Percentiles rank a stretch among this genome's conserved stretches.
These are phyloP conservation scores for Trichopoda pennipes DNA, from an alignment of 2,888 invertebrate species.

Conservation along the genomic window DNA sequence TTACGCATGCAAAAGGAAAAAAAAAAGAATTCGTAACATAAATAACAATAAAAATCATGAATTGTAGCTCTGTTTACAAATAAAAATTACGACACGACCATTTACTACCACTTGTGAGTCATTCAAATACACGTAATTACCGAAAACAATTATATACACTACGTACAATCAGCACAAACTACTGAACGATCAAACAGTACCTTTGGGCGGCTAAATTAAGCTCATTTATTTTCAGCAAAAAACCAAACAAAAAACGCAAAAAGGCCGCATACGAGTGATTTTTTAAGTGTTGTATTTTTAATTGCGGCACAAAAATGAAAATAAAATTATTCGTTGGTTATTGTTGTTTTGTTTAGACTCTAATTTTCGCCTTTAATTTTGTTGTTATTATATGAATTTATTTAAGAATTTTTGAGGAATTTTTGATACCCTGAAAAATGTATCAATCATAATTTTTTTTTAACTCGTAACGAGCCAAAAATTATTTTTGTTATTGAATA, in stretches of 20 bases:
- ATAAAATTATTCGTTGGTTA: too few species aligned
- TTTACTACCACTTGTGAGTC: slow-evolving; percentile 24
- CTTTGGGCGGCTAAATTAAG: slow-evolving; percentile 31
- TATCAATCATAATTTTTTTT: too few species aligned
- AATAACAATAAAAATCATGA: slow-evolving; percentile 2
- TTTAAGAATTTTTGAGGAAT: too few species aligned
- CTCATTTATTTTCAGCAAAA: not conserved
- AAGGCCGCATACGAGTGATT: not conserved
- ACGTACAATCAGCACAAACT: not conserved
- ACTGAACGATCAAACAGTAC: not conserved
- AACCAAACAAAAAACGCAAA: not conserved
- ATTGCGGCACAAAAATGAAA: not conserved
- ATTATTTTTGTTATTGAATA: too few species aligned
- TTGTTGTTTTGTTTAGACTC: too few species aligned
- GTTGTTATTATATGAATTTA: too few species aligned
- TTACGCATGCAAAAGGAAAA: not conserved
- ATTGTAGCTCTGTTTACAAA: slow-evolving; percentile 9
- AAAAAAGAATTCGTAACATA: slow-evolving; percentile 7
- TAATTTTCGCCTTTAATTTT: too few species aligned
- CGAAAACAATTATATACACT: slow-evolving; percentile 18
- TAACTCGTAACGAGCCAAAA: too few species aligned
- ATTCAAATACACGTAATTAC: slow-evolving; percentile 48
- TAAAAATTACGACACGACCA: not conserved
- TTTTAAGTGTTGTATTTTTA: slow-evolving; percentile 4
- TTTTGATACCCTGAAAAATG: too few species aligned